These are phyloP conservation scores for Halcyon smyrnensis DNA, from an alignment of 2,797 vertebrate genomes.

Conservation along the genomic window DNA sequence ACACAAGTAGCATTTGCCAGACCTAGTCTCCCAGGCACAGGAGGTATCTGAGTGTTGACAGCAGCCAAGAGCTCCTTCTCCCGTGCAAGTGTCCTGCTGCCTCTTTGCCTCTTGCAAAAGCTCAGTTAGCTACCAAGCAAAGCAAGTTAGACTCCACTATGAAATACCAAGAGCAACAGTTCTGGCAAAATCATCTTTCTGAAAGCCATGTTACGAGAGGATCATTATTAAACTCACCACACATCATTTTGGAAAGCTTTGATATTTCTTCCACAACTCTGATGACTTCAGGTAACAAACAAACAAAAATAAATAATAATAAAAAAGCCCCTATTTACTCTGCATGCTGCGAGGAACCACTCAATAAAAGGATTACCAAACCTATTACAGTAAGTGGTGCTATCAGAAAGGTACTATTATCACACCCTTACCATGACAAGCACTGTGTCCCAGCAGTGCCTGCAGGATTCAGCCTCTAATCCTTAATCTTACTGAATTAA, in stretches of 20 bases:
- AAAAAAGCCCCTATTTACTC: background rate
- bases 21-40: background rate
- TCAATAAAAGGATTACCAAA: constrained; percentile 13
- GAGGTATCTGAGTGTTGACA: background rate
- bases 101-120: background rate
- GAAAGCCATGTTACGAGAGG: background rate
- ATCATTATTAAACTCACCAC: background rate
- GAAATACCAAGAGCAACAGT: background rate
- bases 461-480: constrained; percentile 34
- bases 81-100: background rate
- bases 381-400: constrained; percentile 1
- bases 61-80: background rate
- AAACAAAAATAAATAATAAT: background rate
- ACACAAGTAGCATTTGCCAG: background rate
- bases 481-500: constrained; percentile 60
- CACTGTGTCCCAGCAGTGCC: background rate
- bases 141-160: background rate
- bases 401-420: constrained; percentile 50
- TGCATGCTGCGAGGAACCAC: background rate
- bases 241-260: background rate
- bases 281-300: background rate
- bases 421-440: constrained; percentile 9
- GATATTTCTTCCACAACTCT: background rate
- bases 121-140: background rate
- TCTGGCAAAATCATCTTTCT: background rate